Evolutionary conservation across 2,797 vertebrate genomes (phyloP), one percentile per base, ranked within the genome.

Genomic region (Lagodon rhomboides): DNA sequence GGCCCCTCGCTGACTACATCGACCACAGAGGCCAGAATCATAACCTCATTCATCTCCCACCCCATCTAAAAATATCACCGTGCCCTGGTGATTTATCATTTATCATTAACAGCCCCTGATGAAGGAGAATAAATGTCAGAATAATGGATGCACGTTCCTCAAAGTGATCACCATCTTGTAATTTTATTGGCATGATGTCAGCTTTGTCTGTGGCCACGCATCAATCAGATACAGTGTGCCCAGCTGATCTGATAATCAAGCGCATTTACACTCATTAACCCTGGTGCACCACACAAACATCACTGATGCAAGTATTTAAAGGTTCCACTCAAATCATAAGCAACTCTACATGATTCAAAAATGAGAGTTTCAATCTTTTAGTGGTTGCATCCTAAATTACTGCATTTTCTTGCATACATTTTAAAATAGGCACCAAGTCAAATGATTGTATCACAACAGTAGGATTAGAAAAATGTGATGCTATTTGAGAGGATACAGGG

Each of bases 31-130:
- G 86, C 86, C 80, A 85, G 54, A 87, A 91, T 79, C 90, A 93
- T 84, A 87, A 90, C 94, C 91, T 92, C 91, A 85, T 91, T 87
- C 86, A 90, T 88, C 87, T 86, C 78, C 74, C 82, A 74, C 77
- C 84, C 84, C 62, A 16, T 79, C 91, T 91, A 92, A 92, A 93
- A 93, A 93, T 93, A 93, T 60, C 89, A 18, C 66, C 38, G 54
- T 62, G 80, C 69, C 63, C 17, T 63, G 63, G 23, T 86, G 86
- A 93, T 91, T 85, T 84, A 88, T 91, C 90, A 85, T 87, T 82
- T 34, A 80, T 85, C 82, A 90, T 90, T 91, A 92, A 58, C 76
- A 59, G 68, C 59, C 62, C 16, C 56, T 27, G 84, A 80, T 78
- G 75, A 80, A 58, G 82, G 84, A 47, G 84, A 75, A 77, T 75